Evolutionary conservation across 2,888 invertebrate species (phyloP), one percentile per base, ranked within the genome.

Genomic region (Mythimna ferrago): DNA sequence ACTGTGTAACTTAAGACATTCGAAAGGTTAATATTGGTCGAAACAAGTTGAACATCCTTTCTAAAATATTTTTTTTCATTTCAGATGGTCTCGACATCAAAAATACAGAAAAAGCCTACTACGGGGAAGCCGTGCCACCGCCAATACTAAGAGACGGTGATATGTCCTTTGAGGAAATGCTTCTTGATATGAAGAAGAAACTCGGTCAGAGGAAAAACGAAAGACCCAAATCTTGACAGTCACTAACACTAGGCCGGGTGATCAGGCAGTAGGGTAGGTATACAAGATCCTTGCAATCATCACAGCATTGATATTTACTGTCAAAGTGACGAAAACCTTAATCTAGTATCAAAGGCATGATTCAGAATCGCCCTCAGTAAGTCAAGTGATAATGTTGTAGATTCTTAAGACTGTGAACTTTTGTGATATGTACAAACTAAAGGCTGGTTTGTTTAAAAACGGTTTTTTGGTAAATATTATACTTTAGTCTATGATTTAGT

Each of bases 161-260:
- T 82, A 96, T 97, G 90, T 97, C 97, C 51, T 98, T 97, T 90
- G 98, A 98, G 83, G 96, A 97, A 80, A 95, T 98, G 91, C 92
- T 98, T 35, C 94, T 96, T 65, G 97, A 97, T 86, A 97, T 97
- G 89, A 97, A 97, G 90, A 97, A 97, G 72, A 97, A 97, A 88
- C 92, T 97, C 81, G 96, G 94, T 85, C 97, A 97, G 87, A 93
- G 97, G 76, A 97, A 97, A 89, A 93, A 79, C 67, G 95, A 94
- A n/a, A 89, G 90, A 78, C 84, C 87, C 71, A 89, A 92, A 76
- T 92, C 93, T 89, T 95, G 95, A 95, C 95, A 88, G 74, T 88
- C 89, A 87, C 88, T 86, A 19, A 73, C 66, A 61, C 62, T 75
- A 62, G 70, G 72, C 73, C 72, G 70, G 66, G 7, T 6, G 7